phyloP scores from a whole-genome alignment of 2,888 invertebrate genomes.

The Callimorpha dominula region DNA sequence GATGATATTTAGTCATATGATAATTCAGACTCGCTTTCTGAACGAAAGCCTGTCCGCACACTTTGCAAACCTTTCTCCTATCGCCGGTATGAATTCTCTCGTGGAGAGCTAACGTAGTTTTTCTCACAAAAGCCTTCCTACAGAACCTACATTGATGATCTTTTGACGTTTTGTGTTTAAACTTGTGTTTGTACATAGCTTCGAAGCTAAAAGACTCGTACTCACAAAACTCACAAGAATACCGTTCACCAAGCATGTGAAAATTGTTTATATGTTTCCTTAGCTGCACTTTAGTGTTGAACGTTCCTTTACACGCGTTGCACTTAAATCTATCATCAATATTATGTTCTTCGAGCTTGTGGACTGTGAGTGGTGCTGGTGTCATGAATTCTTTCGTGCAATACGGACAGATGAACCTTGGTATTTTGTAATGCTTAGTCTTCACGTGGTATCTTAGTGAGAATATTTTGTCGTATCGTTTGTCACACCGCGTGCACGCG shows the following conservation, averaged over 20 bases:
- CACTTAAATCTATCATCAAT: conserved; percentile 74
- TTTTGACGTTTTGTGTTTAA: conserved; percentile 76
- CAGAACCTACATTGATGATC: conserved; percentile 79
- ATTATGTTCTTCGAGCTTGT: conserved; percentile 69
- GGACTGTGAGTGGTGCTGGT: conserved; percentile 60
- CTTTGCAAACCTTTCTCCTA: conserved; percentile 68
- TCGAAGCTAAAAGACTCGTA: conserved; percentile 71
- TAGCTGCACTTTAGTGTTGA: conserved; percentile 69
- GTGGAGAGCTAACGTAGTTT: conserved; percentile 66
- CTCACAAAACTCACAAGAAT: conserved; percentile 71
- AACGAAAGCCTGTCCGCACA: conserved; percentile 78
- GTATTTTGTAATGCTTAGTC: conserved; percentile 69
- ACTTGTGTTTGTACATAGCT: conserved; percentile 72
- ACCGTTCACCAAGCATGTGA: conserved; percentile 75
- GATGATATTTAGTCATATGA: conserved; percentile 80
- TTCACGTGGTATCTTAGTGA: conserved; percentile 68
- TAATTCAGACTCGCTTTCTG: conserved; percentile 81
- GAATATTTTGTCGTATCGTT: conserved; percentile 60
- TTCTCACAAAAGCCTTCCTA: conserved; percentile 76
- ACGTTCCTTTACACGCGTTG: conserved; percentile 71
- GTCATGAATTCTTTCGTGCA: conserved; percentile 69
- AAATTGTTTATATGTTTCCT: conserved; percentile 70
- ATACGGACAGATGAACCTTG: conserved; percentile 58
- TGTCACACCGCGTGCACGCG: conserved; percentile 65
- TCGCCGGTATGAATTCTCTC: conserved; percentile 79